A percentile compares a stretch with the other conserved stretches of the same genome.
Evolutionary conservation across 2,113 vertebrate genomes (phyloP).

Genomic region (Sinosuthora webbiana): DNA sequence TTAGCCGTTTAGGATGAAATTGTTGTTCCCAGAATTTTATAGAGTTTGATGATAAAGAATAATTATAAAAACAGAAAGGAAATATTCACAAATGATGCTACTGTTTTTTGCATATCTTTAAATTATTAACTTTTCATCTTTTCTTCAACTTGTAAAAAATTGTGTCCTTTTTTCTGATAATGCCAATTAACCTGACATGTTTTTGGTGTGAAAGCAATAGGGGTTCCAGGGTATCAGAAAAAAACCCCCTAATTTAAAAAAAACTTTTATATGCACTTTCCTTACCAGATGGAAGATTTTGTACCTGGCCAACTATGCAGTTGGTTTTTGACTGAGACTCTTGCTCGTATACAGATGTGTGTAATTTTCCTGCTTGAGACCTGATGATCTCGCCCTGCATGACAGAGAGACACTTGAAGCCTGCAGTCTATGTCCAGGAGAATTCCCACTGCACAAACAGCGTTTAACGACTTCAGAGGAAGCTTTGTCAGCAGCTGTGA

Average conservation of each 20-base stretch:
- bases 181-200: not conserved
- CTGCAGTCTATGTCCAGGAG: not conserved
- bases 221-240: not conserved
- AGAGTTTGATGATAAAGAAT: not conserved
- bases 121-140: not conserved
- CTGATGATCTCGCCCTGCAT: accelerated
- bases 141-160: not conserved
- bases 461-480: not conserved
- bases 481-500: not conserved
- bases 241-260: not conserved
- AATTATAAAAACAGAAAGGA: not conserved
- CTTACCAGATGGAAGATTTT: not conserved
- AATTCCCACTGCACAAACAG: not conserved
- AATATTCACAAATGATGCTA: not conserved
- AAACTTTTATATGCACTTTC: not conserved
- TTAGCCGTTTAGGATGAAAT: not conserved
- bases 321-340: not conserved
- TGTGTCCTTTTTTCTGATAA: not conserved
- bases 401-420: accelerated
- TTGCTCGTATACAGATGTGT: too few relatives aligned
- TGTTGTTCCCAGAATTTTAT: not conserved
- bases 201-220: not conserved
- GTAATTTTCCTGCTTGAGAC: not conserved
- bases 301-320: accelerated
- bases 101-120: not conserved